Percentiles rank a stretch among this genome's conserved stretches.
phyloP scores from a whole-genome alignment of 2,797 vertebrate species.

The Todus mexicanus region DNA sequence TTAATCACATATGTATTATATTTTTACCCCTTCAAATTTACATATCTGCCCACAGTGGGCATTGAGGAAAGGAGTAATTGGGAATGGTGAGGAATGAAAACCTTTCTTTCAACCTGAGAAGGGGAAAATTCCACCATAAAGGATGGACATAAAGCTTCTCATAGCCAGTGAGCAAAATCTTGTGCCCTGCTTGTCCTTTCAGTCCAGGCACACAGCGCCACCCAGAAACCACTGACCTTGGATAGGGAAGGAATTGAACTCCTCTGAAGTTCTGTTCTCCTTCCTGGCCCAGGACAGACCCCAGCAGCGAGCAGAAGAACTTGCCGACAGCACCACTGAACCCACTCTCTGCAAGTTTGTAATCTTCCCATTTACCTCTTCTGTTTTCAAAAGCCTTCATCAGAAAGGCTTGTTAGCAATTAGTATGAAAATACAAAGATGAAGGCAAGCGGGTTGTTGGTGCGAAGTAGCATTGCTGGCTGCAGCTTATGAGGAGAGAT shows the following conservation, averaged over 20 bases:
- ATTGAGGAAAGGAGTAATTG: background rate
- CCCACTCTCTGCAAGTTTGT: background rate
- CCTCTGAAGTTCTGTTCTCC: background rate
- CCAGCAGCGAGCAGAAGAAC: fast-evolving
- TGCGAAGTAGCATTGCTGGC: background rate
- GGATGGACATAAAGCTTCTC: background rate
- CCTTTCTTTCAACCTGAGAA: background rate
- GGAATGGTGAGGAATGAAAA: background rate
- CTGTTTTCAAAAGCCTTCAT: background rate
- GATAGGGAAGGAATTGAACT: background rate
- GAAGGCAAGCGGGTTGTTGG: background rate
- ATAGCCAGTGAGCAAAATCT: background rate
- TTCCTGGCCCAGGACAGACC: background rate
- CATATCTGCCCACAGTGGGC: background rate
- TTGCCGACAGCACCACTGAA: background rate
- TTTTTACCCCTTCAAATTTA: background rate
- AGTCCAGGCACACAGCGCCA: background rate
- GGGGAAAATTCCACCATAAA: background rate
- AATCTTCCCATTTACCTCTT: background rate
- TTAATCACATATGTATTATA: too few species aligned
- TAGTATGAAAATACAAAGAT: background rate
- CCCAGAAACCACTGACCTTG: background rate
- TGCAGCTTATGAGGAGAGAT: background rate
- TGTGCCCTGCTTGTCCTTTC: background rate
- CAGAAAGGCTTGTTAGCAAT: background rate